These are phyloP conservation scores for Cheilinus undulatus DNA, from an alignment of 2,113 vertebrate species.

Conservation along the genomic window DNA sequence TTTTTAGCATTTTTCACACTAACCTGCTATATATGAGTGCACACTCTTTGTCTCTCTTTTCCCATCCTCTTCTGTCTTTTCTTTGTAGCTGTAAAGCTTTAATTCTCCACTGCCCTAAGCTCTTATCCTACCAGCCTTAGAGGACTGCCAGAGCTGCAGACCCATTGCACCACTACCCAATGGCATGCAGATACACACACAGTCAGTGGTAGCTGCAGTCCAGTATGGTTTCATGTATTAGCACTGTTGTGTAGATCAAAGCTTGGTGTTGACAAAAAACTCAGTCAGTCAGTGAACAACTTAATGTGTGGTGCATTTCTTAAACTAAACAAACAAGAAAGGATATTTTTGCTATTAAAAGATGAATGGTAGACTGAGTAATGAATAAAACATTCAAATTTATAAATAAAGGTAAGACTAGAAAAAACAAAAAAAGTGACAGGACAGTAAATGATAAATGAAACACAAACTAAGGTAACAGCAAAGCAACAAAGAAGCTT, in stretches of 20 bases:
- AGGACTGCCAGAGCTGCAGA: constrained; percentile 38
- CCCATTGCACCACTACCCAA: constrained; percentile 8
- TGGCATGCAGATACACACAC: constrained; percentile 9
- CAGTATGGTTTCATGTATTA: constrained; percentile 36
- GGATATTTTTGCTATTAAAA: no score
- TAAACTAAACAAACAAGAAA: constrained; percentile 24
- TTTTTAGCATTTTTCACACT: constrained; percentile 8
- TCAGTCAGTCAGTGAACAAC: no score
- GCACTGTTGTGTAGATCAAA: constrained; percentile 54
- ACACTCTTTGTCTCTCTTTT: constrained; percentile 6
- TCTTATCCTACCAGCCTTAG: constrained; percentile 58
- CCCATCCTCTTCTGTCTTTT: constrained; percentile 10
- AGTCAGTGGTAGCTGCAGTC: constrained; percentile 1
- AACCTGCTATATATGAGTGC: constrained; percentile 4
- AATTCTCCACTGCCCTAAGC: constrained; percentile 26
- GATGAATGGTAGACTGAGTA: no score
- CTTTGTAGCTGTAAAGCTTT: constrained; percentile 36
- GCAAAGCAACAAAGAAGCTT: no score
- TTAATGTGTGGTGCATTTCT: constrained; percentile 35
- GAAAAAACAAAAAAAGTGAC: no score
- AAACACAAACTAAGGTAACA: no score
- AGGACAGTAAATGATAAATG: no score
- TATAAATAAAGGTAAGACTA: no score
- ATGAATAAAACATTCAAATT: no score
- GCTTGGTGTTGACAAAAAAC: constrained; percentile 45